These are phyloP conservation scores for Atrichornis clamosus DNA, from an alignment of 2,113 vertebrate species.

Conservation along the genomic window DNA sequence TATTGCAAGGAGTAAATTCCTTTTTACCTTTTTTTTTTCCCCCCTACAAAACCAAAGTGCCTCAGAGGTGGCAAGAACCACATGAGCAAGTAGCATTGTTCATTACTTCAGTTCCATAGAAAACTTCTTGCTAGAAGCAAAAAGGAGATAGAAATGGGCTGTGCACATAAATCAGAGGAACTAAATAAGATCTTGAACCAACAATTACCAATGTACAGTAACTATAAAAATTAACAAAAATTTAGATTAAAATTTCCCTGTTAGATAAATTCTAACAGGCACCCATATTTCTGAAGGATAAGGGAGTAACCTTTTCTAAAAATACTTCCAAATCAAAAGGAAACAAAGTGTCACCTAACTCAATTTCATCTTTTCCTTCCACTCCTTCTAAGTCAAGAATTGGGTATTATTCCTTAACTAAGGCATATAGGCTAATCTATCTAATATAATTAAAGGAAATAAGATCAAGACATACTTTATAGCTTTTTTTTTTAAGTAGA, in stretches of 20 bases:
- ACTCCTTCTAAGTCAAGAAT: slow-evolving; percentile 2
- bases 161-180: neutral
- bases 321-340: neutral
- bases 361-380: neutral
- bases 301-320: neutral
- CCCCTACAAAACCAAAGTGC: neutral
- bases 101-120: neutral
- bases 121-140: neutral
- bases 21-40: neutral
- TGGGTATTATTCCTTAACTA: slow-evolving; percentile 21
- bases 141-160: neutral
- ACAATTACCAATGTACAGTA: neutral
- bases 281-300: neutral
- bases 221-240: neutral
- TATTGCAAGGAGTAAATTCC: neutral
- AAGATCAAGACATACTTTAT: neutral
- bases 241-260: neutral
- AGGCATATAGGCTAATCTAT: neutral
- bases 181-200: neutral
- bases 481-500: neutral
- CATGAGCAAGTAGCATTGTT: neutral
- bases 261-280: neutral
- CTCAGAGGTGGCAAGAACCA: neutral
- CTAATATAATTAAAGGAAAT: neutral
- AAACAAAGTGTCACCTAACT: neutral